Evolutionary conservation across 2,888 invertebrate species (phyloP), one percentile per base, ranked within the genome.

Genomic region (Portevinia maculata): DNA sequence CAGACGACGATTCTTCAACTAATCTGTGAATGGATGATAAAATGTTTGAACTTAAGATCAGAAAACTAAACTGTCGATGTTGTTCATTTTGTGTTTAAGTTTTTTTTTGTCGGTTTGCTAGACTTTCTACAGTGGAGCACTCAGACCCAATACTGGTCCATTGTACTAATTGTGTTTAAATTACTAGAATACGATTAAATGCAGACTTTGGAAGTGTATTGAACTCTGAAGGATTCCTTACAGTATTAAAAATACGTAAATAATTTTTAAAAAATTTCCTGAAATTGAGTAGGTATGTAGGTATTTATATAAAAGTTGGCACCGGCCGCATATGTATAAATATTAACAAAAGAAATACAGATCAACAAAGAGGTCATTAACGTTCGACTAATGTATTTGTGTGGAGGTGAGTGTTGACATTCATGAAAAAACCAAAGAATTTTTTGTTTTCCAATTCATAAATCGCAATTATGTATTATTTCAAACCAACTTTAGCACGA

Each of bases 1-100:
- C 24, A 59, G 75, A 85, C 83, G 86, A 85, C 86, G 85, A 84
- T 78, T 85, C 86, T 84, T 86, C 86, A 85, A 69, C 46, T 50
- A 69, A 55, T 74, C 86, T 86, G 21, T 1, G 65, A 50, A 32
- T 34, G 13, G 6, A n/a, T n/a, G n/a, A n/a, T n/a, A n/a, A n/a
- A n/a, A n/a, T n/a, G n/a, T n/a, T n/a, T n/a, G n/a, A n/a, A n/a
- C n/a, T n/a, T n/a, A n/a, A n/a, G n/a, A n/a, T n/a, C n/a, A n/a
- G n/a, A n/a, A n/a, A n/a, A n/a, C n/a, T n/a, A n/a, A n/a, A n/a
- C n/a, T n/a, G n/a, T n/a, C n/a, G n/a, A n/a, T n/a, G n/a, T n/a
- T n/a, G n/a, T n/a, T n/a, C n/a, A n/a, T n/a, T n/a, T n/a, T n/a
- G n/a, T n/a, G n/a, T n/a, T n/a, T n/a, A n/a, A n/a, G n/a, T n/a